Conservation (phyloP, 2,888 invertebrate genomes). For the Odontothrips loti region DNA sequence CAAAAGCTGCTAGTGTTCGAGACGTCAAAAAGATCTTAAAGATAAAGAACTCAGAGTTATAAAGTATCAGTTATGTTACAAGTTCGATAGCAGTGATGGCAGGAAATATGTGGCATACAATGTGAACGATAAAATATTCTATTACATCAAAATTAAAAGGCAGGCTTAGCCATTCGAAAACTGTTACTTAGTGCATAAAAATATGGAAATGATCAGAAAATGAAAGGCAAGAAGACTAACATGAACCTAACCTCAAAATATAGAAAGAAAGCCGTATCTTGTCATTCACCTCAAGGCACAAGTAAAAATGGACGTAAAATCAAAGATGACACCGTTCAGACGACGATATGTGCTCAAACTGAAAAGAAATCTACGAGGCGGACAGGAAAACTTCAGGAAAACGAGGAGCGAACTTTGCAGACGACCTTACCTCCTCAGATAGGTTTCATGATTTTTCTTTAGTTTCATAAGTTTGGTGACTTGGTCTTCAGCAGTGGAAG, state of each 20-base stretch:
- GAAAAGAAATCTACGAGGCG: not conserved
- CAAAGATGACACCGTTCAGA: not conserved
- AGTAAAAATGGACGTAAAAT: not conserved
- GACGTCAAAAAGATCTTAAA: not conserved
- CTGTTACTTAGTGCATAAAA: too few species aligned
- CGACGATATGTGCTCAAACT: not conserved
- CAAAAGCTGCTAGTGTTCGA: not conserved
- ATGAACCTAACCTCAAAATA: not conserved
- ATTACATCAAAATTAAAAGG: not conserved
- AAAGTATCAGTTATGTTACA: not conserved
- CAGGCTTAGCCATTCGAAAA: too few species aligned
- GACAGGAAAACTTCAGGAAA: not conserved
- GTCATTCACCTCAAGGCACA: too few species aligned
- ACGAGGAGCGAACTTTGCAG: not conserved
- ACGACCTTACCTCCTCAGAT: conserved; percentile 4
- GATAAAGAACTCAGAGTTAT: not conserved
- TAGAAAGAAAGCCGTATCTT: not conserved
- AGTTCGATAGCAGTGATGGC: not conserved
- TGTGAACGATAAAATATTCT: not conserved
- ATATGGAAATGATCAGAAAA: too few species aligned
- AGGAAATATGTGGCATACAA: not conserved
- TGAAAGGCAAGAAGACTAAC: not conserved
- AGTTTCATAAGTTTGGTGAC: not conserved
- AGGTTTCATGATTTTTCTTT: not conserved
- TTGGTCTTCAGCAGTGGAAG: not conserved